Percentiles rank a stretch among this genome's conserved stretches.
phyloP scores from a whole-genome alignment of 2,113 vertebrate genomes.

The Ariopsis seemanni region DNA sequence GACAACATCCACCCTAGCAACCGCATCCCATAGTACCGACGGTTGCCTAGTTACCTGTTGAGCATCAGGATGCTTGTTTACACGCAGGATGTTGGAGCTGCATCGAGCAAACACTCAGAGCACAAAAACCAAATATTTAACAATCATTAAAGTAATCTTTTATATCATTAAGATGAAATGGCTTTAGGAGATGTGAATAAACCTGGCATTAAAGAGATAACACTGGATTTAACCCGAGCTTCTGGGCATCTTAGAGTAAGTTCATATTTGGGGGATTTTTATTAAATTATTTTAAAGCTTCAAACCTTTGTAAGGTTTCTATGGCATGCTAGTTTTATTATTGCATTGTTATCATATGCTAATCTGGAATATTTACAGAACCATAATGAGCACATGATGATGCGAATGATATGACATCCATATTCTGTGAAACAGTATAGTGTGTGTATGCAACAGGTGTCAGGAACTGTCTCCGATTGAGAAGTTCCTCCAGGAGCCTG shows the following conservation, averaged over 20 bases:
- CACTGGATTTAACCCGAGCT: neutral
- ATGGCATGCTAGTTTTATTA: neutral
- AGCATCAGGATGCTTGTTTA: constrained; percentile 53
- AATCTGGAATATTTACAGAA: neutral
- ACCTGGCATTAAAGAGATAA: neutral
- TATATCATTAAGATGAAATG: neutral
- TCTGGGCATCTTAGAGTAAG: constrained; percentile 27
- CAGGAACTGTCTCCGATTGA: constrained; percentile 42
- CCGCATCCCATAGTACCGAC: constrained; percentile 74
- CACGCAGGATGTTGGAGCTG: constrained; percentile 36
- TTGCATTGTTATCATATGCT: neutral
- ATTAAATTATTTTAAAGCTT: neutral
- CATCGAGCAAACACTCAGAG: neutral
- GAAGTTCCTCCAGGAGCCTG: constrained; percentile 42
- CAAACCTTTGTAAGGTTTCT: neutral
- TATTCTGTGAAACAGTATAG: neutral
- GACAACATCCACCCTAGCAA: constrained; percentile 65
- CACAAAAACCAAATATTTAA: neutral
- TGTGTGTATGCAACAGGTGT: constrained; percentile 53
- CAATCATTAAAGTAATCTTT: neutral
- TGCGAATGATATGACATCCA: neutral
- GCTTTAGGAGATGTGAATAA: neutral
- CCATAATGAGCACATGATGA: neutral
- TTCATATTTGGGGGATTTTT: neutral
- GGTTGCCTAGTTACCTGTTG: constrained; percentile 64